Percentiles rank a stretch among this genome's conserved stretches.
Conservation (phyloP, 2,113 vertebrate species). For the Cavia aperea region DNA sequence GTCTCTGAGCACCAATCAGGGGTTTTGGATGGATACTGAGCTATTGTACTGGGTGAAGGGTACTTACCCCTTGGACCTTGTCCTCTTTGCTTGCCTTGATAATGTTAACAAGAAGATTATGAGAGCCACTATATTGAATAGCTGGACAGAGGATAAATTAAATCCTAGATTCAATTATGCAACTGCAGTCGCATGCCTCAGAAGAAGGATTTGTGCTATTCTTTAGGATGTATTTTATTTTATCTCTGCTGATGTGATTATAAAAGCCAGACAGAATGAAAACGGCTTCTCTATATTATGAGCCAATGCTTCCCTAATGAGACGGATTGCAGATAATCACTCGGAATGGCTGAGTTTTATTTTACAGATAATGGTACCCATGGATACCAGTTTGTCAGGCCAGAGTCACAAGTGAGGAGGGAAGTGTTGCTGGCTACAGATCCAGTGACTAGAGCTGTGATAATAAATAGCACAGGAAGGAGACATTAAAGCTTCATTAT, state of each 20-base stretch:
- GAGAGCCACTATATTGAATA: slow-evolving; percentile 64
- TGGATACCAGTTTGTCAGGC: neutral
- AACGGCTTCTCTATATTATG: neutral
- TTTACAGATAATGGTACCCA: neutral
- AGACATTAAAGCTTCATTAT: neutral
- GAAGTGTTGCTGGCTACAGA: neutral
- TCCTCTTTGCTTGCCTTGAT: slow-evolving; percentile 66
- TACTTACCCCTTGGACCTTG: slow-evolving; percentile 63
- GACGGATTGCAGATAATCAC: neutral
- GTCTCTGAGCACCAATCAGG: slow-evolving; percentile 67
- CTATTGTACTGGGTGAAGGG: slow-evolving; percentile 64
- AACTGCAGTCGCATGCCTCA: neutral
- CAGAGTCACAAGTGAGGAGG: neutral
- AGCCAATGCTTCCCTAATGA: neutral
- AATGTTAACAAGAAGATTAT: slow-evolving; percentile 66
- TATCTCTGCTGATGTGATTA: neutral
- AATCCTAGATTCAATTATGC: slow-evolving; percentile 70
- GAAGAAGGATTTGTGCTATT: neutral
- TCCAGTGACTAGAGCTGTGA: neutral
- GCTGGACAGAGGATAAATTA: slow-evolving; percentile 65
- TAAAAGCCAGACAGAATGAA: neutral
- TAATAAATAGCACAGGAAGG: neutral
- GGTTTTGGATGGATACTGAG: slow-evolving; percentile 71
- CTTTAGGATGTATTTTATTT: neutral
- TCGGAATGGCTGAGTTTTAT: neutral